Evolutionary conservation across 2,113 vertebrate species (phyloP).

Genomic region (Rhodinocichla rosea): DNA sequence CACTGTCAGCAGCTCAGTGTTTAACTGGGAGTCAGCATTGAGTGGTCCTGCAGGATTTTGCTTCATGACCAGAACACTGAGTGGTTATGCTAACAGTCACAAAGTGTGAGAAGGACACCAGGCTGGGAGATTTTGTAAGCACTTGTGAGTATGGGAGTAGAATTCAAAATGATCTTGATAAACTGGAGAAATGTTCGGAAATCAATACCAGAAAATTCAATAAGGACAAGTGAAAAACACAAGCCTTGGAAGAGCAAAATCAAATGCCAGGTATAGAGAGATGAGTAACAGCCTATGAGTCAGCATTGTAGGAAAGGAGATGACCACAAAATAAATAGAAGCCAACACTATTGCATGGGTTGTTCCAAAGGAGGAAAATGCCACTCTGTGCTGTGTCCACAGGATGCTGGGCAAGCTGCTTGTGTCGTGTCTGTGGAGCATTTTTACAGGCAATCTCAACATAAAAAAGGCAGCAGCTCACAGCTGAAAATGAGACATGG

Average conservation of each 20-base stretch:
- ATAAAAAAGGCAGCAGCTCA: not conserved
- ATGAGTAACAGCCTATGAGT: not conserved
- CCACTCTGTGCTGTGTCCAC: not conserved
- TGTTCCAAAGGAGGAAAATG: not conserved
- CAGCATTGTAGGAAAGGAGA: not conserved
- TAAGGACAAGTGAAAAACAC: not conserved
- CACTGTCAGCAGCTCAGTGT: not conserved
- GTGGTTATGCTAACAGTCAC: not conserved
- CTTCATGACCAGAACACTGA: not conserved
- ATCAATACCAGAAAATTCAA: not conserved
- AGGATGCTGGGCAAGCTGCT: not conserved
- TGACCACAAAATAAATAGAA: not conserved
- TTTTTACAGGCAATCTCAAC: not conserved
- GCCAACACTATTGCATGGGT: not conserved
- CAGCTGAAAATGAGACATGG: not conserved
- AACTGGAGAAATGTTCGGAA: not conserved
- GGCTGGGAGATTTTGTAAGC: not conserved
- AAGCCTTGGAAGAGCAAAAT: not conserved
- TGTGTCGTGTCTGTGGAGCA: rapidly evolving
- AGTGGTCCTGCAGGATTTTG: not conserved
- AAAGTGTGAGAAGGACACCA: not conserved
- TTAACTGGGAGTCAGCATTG: not conserved
- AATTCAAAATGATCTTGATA: not conserved
- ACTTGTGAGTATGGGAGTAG: not conserved
- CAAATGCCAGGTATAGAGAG: not conserved